A percentile compares a stretch with the other conserved stretches of the same genome.
Evolutionary conservation across 2,797 vertebrate genomes (phyloP).

Genomic region (Danio aesculapii): DNA sequence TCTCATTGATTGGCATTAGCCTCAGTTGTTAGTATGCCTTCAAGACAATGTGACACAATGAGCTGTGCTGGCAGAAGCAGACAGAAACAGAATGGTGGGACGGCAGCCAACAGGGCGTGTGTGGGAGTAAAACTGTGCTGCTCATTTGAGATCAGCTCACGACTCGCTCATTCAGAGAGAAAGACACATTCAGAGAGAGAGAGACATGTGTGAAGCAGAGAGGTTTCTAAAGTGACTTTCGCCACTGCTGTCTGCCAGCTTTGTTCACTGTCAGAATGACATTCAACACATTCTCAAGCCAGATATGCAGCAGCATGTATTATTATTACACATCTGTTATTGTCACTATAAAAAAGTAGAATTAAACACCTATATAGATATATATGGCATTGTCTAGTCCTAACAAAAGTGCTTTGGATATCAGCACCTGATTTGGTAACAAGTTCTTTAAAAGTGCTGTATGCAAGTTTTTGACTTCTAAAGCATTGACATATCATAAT

Average conservation of each 20-base stretch:
- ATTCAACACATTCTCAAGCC: constrained; percentile 52
- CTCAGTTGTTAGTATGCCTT: constrained; percentile 43
- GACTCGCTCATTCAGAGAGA: constrained; percentile 57
- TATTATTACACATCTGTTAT: constrained; percentile 43
- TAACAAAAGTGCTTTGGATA: background rate
- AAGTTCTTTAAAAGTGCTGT: too few relatives aligned
- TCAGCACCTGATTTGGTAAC: background rate
- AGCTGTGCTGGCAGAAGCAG: constrained; percentile 55
- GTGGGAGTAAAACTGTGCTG: constrained; percentile 68
- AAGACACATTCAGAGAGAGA: constrained; percentile 64
- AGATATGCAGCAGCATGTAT: constrained; percentile 39
- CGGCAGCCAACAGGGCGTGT: constrained; percentile 67
- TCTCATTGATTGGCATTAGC: constrained; percentile 52
- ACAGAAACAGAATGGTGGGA: constrained; percentile 55
- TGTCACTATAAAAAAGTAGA: constrained; percentile 22
- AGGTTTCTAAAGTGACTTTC: constrained; percentile 62
- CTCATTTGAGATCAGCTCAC: constrained; percentile 71
- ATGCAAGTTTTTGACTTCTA: too few relatives aligned
- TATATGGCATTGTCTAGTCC: background rate
- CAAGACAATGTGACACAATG: constrained; percentile 57
- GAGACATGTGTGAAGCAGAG: constrained; percentile 71
- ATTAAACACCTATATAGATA: constrained; percentile 47
- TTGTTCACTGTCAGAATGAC: constrained; percentile 62
- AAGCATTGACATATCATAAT: too few relatives aligned
- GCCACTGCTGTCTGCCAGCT: constrained; percentile 56